Evolutionary conservation across 2,888 invertebrate species (phyloP).

Genomic region (Meteorus colon): DNA sequence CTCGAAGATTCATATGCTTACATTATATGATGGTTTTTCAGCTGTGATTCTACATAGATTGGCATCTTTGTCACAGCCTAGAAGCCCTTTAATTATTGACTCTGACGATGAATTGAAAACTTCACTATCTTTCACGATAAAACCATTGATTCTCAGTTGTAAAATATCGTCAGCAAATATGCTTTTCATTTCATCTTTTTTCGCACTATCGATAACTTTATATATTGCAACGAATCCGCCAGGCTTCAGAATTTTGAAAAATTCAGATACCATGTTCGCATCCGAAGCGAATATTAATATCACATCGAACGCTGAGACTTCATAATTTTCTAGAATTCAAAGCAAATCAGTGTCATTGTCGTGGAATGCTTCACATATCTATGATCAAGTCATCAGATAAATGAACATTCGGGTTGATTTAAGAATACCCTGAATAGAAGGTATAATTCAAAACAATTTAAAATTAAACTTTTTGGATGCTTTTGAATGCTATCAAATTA

Average conservation of each 20-base stretch:
- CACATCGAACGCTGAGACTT: conserved; percentile 78
- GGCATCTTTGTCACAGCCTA: conserved; percentile 44
- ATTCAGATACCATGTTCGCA: conserved; percentile 74
- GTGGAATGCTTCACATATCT: too few species aligned
- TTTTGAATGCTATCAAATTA: too few species aligned
- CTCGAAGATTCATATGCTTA: conserved; percentile 51
- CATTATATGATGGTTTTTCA: conserved; percentile 65
- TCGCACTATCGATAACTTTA: conserved; percentile 70
- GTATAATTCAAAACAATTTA: too few species aligned
- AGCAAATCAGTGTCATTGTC: neutral
- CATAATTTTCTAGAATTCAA: conserved; percentile 74
- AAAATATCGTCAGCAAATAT: conserved; percentile 70
- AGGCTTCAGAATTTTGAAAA: conserved; percentile 79
- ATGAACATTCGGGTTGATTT: too few species aligned
- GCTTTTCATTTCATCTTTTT: conserved; percentile 40
- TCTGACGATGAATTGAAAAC: conserved; percentile 38
- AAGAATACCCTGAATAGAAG: too few species aligned
- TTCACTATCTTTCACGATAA: conserved; percentile 70
- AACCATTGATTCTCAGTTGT: conserved; percentile 80
- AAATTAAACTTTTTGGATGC: too few species aligned
- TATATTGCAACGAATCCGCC: conserved; percentile 77
- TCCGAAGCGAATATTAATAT: conserved; percentile 75
- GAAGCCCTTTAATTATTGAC: conserved; percentile 42
- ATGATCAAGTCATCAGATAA: too few species aligned
- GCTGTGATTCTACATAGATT: conserved; percentile 60